Evolutionary conservation across 2,113 vertebrate genomes (phyloP).

Genomic region (Ammodytes dubius): DNA sequence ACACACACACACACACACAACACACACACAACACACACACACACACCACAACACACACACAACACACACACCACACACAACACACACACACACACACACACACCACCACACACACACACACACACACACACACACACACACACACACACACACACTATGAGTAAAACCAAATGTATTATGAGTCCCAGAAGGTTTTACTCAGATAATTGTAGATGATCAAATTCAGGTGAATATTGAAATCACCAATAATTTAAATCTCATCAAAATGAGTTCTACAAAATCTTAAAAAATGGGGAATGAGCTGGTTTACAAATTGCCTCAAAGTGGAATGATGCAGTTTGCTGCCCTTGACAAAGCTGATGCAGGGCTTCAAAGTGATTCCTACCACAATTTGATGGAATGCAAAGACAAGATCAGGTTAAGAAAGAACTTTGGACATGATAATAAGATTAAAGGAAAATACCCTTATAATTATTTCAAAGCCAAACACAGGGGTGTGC

Average conservation of each 20-base stretch:
- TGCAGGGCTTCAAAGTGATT: neutral
- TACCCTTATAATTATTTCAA: neutral
- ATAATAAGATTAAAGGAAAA: neutral
- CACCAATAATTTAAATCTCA: too few species aligned
- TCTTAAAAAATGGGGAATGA: neutral
- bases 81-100: too few species aligned
- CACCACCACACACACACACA: too few species aligned
- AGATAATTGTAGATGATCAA: neutral
- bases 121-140: too few species aligned
- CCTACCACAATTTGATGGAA: neutral
- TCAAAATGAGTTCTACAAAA: neutral
- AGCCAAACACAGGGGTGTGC: neutral
- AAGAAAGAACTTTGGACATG: neutral
- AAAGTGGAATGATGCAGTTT: neutral
- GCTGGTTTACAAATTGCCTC: neutral
- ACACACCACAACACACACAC: too few species aligned
- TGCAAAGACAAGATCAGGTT: slow-evolving; percentile 2
- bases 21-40: too few species aligned
- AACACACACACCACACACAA: too few species aligned
- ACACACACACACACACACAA: too few species aligned
- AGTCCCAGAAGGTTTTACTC: neutral
- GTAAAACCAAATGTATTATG: neutral
- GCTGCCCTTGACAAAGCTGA: neutral
- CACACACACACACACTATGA: too few species aligned
- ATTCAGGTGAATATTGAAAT: neutral